Evolutionary conservation across 2,113 vertebrate genomes (phyloP), one percentile per base, ranked within the genome.

Genomic region (Serilophus lunatus): DNA sequence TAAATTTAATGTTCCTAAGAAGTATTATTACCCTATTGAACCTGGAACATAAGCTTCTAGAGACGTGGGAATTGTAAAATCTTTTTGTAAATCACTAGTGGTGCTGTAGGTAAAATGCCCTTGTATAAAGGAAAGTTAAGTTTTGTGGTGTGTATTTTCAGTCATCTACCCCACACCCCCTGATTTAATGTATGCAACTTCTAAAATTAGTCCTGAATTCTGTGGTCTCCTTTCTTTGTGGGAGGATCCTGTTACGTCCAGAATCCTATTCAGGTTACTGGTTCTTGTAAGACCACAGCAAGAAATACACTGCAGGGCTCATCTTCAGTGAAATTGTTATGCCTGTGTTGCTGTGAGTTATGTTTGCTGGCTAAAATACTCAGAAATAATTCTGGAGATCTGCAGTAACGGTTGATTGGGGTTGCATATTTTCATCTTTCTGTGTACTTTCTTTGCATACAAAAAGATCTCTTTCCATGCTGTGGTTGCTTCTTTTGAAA

Each of bases 21-120:
- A 53, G 19, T 65, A 57, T 86, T 95, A 71, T 75, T 70, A 91
- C 71, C 57, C 87, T 82, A 72, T 28, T 91, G 91, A 95, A 91
- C 31, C 45, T 87, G 66, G 61, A 89, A 60, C 45, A 44, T 68
- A 91, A 89, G 57, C 78, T 90, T 36, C 23, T 79, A 35, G 78
- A 69, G 74, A 68, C 29, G 61, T 50, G 25, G 35, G 76, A 86
- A 75, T 94, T 83, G 56, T 20, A 24, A 47, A 50, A 19, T 40
- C 31, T 59, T 76, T 72, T 63, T 77, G 35, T 87, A 51, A 59
- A 68, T 40, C 40, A 26, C 51, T 66, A 68, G 77, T 82, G 31
- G 13, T 40, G 24, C 74, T 87, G 40, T 56, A 87, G 36, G 33
- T 92, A 42, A 82, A 88, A 78, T n/a, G 31, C 8, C n/a, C 33